Conservation (phyloP, 1,140 invertebrate genomes). For the Diorhabda elongata region DNA sequence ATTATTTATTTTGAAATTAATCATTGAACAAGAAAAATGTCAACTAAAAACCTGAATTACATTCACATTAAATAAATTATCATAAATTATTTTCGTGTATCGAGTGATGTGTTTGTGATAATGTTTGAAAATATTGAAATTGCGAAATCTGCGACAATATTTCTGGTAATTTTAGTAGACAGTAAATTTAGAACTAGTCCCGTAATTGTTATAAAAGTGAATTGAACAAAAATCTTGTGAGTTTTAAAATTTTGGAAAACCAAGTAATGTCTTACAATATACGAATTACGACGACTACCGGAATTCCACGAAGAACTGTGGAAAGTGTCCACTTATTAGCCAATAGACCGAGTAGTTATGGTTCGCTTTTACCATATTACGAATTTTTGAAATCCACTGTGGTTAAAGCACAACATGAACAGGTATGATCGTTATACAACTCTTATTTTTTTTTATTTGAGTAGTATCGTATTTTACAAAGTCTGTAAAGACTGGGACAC, state of each 20-base stretch:
- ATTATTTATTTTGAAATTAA: too few species aligned
- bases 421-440: neutral
- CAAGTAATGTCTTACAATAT: constrained; percentile 6
- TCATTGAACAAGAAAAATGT: too few species aligned
- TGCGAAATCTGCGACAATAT: neutral
- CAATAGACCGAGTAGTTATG: constrained; percentile 39
- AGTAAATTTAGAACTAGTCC: neutral
- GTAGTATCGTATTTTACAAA: too few species aligned
- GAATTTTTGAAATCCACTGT: constrained; percentile 35
- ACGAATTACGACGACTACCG: constrained; percentile 14
- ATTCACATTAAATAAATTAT: neutral
- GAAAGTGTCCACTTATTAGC: constrained; percentile 38
- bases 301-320: constrained; percentile 9
- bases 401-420: constrained; percentile 1
- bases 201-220: neutral
- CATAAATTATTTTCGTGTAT: neutral
- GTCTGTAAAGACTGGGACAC: too few species aligned
- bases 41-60: too few species aligned
- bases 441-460: too few species aligned
- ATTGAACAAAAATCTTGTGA: neutral
- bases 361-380: constrained; percentile 43
- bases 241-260: neutral
- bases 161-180: neutral
- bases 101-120: neutral
- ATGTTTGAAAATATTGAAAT: neutral